A percentile compares a stretch with the other conserved stretches of the same genome.
Conservation (phyloP, 2,113 vertebrate species). For the Aegithalos caudatus region DNA sequence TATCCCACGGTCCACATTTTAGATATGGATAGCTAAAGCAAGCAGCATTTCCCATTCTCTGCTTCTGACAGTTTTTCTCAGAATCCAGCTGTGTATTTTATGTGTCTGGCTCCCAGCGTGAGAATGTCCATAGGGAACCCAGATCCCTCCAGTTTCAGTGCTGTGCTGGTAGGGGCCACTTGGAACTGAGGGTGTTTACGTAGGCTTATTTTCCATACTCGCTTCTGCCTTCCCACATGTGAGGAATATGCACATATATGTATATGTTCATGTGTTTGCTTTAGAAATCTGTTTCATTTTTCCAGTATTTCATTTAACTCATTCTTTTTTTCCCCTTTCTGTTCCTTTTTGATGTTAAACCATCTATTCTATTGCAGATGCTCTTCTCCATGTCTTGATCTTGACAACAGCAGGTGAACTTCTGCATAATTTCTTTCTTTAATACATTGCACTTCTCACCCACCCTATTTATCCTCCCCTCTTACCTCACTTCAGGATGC, state of each 20-base stretch:
- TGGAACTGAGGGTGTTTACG: neutral
- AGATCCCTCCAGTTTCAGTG: neutral
- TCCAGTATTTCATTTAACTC: constrained; percentile 58
- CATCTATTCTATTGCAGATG: constrained; percentile 89
- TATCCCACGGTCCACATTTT: rapidly evolving
- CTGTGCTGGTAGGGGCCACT: neutral
- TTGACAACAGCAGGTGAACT: constrained; percentile 98
- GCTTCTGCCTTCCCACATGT: neutral
- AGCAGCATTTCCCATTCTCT: neutral
- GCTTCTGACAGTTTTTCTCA: neutral
- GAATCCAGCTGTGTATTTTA: neutral
- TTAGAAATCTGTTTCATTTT: constrained; percentile 47
- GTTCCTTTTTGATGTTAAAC: constrained; percentile 73
- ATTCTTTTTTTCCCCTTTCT: constrained; percentile 24
- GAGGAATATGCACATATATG: neutral
- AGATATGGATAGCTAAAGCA: neutral
- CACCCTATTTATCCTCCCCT: constrained; percentile 1
- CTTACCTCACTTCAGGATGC: constrained; percentile 66
- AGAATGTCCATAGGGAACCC: neutral
- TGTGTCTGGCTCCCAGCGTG: neutral
- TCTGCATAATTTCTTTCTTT: constrained; percentile 78
- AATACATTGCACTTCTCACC: constrained; percentile 44
- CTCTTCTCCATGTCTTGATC: constrained; percentile 93
- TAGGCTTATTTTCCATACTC: neutral
- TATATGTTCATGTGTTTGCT: constrained; percentile 13